Evolutionary conservation across 1,140 invertebrate species (phyloP), one percentile per base, ranked within the genome.

Genomic region (Phenacoccus solenopsis): DNA sequence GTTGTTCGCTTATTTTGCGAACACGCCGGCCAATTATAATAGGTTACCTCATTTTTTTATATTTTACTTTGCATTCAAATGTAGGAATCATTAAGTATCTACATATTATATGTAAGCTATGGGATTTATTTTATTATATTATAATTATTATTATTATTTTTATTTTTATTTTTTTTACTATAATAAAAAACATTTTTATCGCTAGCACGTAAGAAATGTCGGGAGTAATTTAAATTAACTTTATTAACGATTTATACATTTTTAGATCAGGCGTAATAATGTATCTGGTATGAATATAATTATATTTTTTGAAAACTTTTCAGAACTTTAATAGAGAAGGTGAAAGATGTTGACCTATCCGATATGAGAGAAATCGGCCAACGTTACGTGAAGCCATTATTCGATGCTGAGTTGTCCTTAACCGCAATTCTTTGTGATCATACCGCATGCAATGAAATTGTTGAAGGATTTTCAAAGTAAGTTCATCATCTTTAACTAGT

Each of bases 401-500:
- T 88, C 75, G 80, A 87, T 75, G 77, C 84, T 7, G 77, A 79
- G 16, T 74, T 78, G 38, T 81, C 83, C 49, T 85, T 84, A 74
- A 84, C 86, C 49, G 83, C 86, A 38, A 78, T 92, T 68, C 87
- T 90, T 28, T 92, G 89, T 76, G 86, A 90, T 77, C 86, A 89
- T n/a, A 81, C 84, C 61, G 91, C 91, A 80, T 83, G 87, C 38
- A 76, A 83, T 20, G 86, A 90, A 76, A 80, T 90, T 69, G 78
- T 80, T 22, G 78, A 81, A 12, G 84, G 82, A 38, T 88, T 94
- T 74, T 82, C 84, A 76, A 81, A 82, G 88, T 90, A 79, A 83
- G 82, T 82, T 67, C 73, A 20, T 59, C n/a, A n/a, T 59, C 20
- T 59, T 59, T 20, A 16, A 5, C n/a, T 59, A 22, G 16, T 59